Conservation (phyloP, 1,140 invertebrate genomes). For the Physella acuta region DNA sequence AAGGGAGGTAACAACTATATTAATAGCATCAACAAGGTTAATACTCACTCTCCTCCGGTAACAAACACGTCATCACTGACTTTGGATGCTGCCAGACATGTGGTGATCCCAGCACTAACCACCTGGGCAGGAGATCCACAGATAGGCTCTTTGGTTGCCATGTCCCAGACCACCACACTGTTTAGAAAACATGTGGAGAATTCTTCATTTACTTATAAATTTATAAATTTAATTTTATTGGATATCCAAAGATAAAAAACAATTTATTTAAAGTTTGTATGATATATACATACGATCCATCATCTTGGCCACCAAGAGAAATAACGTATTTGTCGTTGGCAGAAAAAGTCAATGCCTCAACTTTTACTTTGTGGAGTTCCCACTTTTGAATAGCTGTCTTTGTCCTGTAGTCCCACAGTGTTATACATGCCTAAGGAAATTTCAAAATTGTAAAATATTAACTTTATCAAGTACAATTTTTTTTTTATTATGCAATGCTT, state of each 20-base stretch:
- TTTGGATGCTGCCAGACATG: constrained; percentile 54
- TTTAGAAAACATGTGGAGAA: not conserved
- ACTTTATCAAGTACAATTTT: no score
- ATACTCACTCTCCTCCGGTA: constrained; percentile 62
- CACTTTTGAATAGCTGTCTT: constrained; percentile 68
- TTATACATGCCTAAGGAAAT: constrained; percentile 73
- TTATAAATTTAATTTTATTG: no score
- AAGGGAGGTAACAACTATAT: no score
- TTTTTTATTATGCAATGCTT: no score
- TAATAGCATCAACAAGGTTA: no score
- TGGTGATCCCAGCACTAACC: constrained; percentile 58
- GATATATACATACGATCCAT: constrained; percentile 68
- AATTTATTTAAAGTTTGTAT: no score
- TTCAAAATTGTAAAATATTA: no score
- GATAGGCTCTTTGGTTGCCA: constrained; percentile 53
- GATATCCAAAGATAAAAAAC: no score
- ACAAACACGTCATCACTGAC: constrained; percentile 57
- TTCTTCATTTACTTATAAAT: no score
- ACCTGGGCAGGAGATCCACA: constrained; percentile 61
- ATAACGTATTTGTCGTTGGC: constrained; percentile 77
- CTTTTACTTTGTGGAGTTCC: constrained; percentile 81
- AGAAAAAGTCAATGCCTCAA: constrained; percentile 81
- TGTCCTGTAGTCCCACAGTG: constrained; percentile 81
- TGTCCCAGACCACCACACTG: constrained; percentile 61
- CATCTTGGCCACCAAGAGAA: constrained; percentile 85